Base-by-base conservation (phyloP, 2,888 invertebrate species). In the Corbicula japonica region DNA sequence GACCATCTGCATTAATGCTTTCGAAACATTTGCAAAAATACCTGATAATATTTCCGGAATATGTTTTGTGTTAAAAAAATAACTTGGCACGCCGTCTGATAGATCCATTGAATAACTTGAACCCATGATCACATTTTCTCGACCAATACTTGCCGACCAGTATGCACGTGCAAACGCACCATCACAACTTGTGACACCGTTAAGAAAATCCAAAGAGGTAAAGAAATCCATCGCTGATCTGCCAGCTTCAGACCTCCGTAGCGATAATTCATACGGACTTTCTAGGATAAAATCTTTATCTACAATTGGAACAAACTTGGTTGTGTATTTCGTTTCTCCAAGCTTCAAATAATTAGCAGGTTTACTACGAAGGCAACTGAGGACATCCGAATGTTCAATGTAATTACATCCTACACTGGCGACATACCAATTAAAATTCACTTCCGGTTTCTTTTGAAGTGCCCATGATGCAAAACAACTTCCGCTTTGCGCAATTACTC, bases 81-180 rank as follows among this genome's bases (percentile, higher is more conserved):
- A 46, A 21, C 52, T 69, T 23, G 73, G 44, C 32, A 81, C 68
- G 0, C 80, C 80, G 15, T 34, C 52, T 26, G 26, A 52, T 26
- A 28, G 8, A 26, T 23, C 52, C 5, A 26, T 52, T 26, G 26
- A 15, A 15, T 28, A 2, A 52, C 2, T 1, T 30, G 52, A 15
- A 5, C 18, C 15, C 15, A 15, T 52, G 3, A 26, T 6, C 26
- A 28, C 52, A 2, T 28, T 23, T 23, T 30, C 26, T 3, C 30
- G 26, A 3, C 26, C 3, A 30, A 52, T 12, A 26, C 5, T 52
- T 6, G 26, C 12, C 23, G 28, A 52, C 2, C 21, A 21, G 23
- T 26, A 15, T 5, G 5, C 1, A 5, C 15, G 2, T 1, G 3
- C 26, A 26, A 26, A 1, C 26, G 26, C 23, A 1, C 52, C 52